Evolutionary conservation across 2,797 vertebrate genomes (phyloP), one percentile per base, ranked within the genome.

Genomic region (Pantherophis alleghaniensis): DNA sequence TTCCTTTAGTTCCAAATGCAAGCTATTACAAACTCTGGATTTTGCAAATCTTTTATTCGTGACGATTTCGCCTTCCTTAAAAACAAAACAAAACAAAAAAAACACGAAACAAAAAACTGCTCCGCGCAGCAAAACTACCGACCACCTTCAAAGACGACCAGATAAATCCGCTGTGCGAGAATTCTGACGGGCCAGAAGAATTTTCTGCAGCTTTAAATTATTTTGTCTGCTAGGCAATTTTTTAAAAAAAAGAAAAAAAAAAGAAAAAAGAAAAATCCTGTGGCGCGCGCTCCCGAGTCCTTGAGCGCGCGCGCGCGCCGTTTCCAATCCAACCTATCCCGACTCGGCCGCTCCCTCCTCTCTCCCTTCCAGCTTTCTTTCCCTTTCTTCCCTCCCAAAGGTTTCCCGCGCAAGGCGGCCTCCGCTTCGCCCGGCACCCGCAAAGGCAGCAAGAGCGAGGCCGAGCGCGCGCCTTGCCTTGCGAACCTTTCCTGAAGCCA

Each of bases 311-410:
- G 47, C 47, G 47, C 47, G 94, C 66, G 86, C 56, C 60, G 18
- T 74, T 55, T 18, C 86, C 53, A 32, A 79, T 16, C 55, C 53
- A 53, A 11, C 51, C 51, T 9, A 53, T 59, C 47, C n/a, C 37
- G 55, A 42, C 7, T 12, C 83, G 1, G 32, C 10, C 18, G 86
- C 26, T 51, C 60, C 26, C n/a, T 32, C 47, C 7, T 91, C 13
- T 55, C 42, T 28, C 59, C 9, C 1, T n/a, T 42, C 90, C 18
- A 18, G 89, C 90, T 87, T 20, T 16, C 90, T 87, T 20, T 16
- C 57, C 47, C 95, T 95, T 95, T 91, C 94, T 16, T 13, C 42
- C 10, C 18, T 10, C 37, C 37, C 26, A 89, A 90, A 90, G 37
- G 60, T 74, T 28, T 87, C 88, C 92, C 87, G 92, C 92, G 92